Conservation (phyloP, 2,113 vertebrate species). For the Litocranius walleri region DNA sequence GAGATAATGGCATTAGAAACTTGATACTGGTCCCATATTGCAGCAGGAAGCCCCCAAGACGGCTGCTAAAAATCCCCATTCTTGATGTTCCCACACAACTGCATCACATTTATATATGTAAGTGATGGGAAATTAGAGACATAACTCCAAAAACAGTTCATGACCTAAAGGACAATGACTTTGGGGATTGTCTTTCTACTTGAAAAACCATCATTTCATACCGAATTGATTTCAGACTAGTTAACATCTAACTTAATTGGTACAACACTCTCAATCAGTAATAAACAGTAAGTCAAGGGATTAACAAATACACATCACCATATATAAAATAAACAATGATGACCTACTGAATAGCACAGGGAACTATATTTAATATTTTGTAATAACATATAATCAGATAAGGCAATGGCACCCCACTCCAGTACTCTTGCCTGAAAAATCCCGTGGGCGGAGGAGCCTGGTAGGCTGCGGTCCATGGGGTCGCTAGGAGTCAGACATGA, state of each 20-base stretch:
- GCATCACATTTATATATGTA: background rate
- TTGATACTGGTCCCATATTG: background rate
- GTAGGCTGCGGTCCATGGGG: too few relatives aligned
- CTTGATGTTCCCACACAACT: background rate
- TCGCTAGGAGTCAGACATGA: too few relatives aligned
- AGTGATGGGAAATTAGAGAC: background rate
- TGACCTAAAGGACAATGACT: background rate
- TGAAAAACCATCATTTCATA: background rate
- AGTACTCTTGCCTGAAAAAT: too few relatives aligned
- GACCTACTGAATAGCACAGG: background rate
- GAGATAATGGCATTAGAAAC: background rate
- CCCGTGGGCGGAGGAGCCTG: too few relatives aligned
- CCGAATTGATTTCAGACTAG: background rate
- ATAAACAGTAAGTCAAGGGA: background rate
- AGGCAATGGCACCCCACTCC: too few relatives aligned
- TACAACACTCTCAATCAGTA: background rate
- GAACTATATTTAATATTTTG: background rate
- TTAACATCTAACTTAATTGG: background rate
- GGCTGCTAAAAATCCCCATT: fast-evolving
- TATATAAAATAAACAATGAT: background rate
- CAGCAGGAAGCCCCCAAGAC: background rate
- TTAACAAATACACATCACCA: background rate
- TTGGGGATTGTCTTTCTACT: background rate
- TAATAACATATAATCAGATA: background rate
- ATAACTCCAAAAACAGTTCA: background rate